Conservation (phyloP, 2,888 invertebrate species). For the Papilio demoleus region DNA sequence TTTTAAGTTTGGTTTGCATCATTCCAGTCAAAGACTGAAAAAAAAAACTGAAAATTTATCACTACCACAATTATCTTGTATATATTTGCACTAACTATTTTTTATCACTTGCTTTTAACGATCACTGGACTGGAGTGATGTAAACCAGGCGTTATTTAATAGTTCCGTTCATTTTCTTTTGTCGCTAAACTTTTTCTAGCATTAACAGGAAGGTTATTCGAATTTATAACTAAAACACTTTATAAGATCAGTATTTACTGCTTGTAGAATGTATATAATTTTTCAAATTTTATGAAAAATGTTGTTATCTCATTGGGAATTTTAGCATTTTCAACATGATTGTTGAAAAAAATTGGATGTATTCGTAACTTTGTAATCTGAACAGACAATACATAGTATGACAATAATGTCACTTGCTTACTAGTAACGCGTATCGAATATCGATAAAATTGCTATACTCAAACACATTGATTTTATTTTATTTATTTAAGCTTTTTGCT, state of each 20-base stretch:
- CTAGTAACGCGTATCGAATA: neutral
- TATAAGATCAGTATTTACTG: too few relatives aligned
- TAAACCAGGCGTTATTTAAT: neutral
- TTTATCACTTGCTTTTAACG: too few relatives aligned
- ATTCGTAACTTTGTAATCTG: neutral
- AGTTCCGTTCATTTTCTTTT: neutral
- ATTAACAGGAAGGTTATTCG: too few relatives aligned
- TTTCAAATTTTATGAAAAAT: neutral
- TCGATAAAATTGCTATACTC: too few relatives aligned
- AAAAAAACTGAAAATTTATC: too few relatives aligned
- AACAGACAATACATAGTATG: slow-evolving; percentile 10
- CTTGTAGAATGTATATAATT: too few relatives aligned
- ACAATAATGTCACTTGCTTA: slow-evolving; percentile 1
- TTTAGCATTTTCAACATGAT: neutral
- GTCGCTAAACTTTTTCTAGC: neutral
- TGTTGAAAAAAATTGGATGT: neutral
- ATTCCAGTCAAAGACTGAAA: neutral
- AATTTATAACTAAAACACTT: too few relatives aligned
- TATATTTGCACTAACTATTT: too few relatives aligned
- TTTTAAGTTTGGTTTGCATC: neutral
- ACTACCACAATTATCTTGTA: too few relatives aligned
- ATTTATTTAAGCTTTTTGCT: too few relatives aligned
- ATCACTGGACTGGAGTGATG: too few relatives aligned
- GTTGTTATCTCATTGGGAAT: neutral
- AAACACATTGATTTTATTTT: too few relatives aligned